These are phyloP conservation scores for Heliconius ethilla DNA, from an alignment of 2,888 invertebrate species.

Conservation along the genomic window DNA sequence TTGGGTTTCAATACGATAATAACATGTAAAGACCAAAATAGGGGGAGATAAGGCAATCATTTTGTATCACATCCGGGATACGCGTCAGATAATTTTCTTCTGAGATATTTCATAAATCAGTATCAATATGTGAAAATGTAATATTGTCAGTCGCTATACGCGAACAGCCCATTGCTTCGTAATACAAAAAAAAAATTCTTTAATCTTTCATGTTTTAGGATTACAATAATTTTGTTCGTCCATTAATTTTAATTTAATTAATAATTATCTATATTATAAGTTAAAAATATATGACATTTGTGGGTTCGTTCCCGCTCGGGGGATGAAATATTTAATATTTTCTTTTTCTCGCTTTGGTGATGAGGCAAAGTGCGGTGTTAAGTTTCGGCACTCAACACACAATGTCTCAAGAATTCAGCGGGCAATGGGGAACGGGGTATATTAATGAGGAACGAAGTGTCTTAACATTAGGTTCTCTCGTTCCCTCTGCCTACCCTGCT, in stretches of 20 bases:
- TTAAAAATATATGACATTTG: no score
- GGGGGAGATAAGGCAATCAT: slow-evolving; percentile 66
- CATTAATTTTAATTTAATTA: background rate
- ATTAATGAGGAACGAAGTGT: no score
- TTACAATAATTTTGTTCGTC: background rate
- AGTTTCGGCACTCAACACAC: no score
- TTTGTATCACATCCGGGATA: slow-evolving; percentile 65
- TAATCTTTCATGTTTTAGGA: background rate
- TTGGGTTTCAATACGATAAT: slow-evolving; percentile 65
- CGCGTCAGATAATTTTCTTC: slow-evolving; percentile 65
- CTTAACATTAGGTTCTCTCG: no score
- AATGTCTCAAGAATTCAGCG: no score
- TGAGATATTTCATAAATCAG: slow-evolving; percentile 64
- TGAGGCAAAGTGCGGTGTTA: no score
- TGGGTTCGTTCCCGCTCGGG: no score
- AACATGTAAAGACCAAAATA: slow-evolving; percentile 66
- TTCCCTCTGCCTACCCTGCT: no score
- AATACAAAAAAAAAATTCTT: background rate
- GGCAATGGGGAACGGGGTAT: fast-evolving
- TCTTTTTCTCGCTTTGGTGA: no score
- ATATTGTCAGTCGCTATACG: slow-evolving; percentile 50
- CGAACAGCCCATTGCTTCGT: no score
- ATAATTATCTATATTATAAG: background rate
- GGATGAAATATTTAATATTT: no score
- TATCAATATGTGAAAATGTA: slow-evolving; percentile 62